These are phyloP conservation scores for Cromileptes altivelis DNA, from an alignment of 2,113 vertebrate genomes.

Conservation along the genomic window DNA sequence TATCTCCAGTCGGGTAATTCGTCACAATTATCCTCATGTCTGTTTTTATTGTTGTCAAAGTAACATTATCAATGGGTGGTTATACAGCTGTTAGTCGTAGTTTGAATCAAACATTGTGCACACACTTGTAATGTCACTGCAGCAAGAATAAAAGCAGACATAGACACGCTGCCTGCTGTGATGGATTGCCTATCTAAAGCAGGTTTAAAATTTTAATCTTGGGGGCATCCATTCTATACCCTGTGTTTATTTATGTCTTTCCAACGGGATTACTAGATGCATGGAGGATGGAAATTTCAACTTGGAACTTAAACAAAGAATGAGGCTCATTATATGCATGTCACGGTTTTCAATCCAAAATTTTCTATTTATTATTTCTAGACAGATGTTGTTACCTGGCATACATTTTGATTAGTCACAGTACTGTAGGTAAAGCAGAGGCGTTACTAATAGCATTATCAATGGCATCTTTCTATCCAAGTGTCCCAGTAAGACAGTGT, in stretches of 20 bases:
- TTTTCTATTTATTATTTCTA: slow-evolving; percentile 16
- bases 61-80: slow-evolving; percentile 1
- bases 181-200: slow-evolving; percentile 16
- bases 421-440: background rate
- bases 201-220: slow-evolving; percentile 26
- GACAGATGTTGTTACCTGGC: slow-evolving; percentile 8
- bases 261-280: slow-evolving; percentile 4
- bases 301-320: slow-evolving; percentile 4
- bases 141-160: slow-evolving; percentile 19
- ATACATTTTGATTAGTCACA: background rate
- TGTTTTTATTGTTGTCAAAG: slow-evolving; percentile 38
- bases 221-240: slow-evolving; percentile 21
- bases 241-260: slow-evolving; percentile 6
- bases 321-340: background rate
- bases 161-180: background rate
- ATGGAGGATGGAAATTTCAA: slow-evolving; percentile 9
- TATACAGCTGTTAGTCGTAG: background rate
- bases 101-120: slow-evolving; percentile 12
- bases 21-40: slow-evolving; percentile 45
- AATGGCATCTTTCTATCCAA: too few relatives aligned
- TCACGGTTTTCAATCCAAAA: slow-evolving; percentile 16
- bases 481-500: too few relatives aligned
- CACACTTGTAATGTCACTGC: slow-evolving; percentile 1
- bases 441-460: background rate
- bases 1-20: background rate